Base-by-base conservation (phyloP, 2,113 vertebrate genomes). In the Irena cyanogastra region DNA sequence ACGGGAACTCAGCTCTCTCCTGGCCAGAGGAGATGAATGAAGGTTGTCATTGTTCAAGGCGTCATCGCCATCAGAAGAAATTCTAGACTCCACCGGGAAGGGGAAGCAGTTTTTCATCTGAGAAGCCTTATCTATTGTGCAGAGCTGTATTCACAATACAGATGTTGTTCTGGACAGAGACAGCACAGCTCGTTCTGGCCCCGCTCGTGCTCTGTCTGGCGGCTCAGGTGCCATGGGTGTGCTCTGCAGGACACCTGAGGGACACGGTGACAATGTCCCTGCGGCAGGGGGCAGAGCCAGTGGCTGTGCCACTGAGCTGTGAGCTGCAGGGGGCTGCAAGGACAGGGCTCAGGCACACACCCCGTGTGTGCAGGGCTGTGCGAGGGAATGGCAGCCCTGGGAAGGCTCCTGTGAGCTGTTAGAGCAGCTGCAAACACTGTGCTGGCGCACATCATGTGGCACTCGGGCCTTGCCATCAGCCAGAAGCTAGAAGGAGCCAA, bases 21-120 rank as follows among this genome's bases (percentile, higher is more conserved):
- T 91, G 60, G 79, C 57, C 71, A 72, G 68, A 63, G 72, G 84
- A 97, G 94, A 96, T 93, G 95, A 96, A 97, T 93, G 94, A 94
- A 95, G 86, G 71, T 94, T 95, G 93, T 92, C 93, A 87, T 91
- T 96, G 93, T 96, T 96, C 86, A 39, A 89, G 93, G 83, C 12
- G 1, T 94, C 94, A 83, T 72, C 76, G 18, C 77, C 93, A 89
- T 75, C 75, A 91, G 86, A 81, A 95, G 93, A 84, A 90, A 96
- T 94, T 91, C 83, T 79, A 96, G 83, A 91, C 81, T 89, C 85
- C 2, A 13, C 49, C 0, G 2, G 94, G 72, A 96, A 97, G 28
- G 83, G 87, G 91, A 93, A 94, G 89, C 71, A 93, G 82, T 74
- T 96, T 97, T 93, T 93, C 87, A 85, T 95, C 92, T 66, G 81